Percentiles rank a stretch among this genome's conserved stretches.
These are phyloP conservation scores for Phoebastria nigripes DNA, from an alignment of 2,797 vertebrate species.

Conservation along the genomic window DNA sequence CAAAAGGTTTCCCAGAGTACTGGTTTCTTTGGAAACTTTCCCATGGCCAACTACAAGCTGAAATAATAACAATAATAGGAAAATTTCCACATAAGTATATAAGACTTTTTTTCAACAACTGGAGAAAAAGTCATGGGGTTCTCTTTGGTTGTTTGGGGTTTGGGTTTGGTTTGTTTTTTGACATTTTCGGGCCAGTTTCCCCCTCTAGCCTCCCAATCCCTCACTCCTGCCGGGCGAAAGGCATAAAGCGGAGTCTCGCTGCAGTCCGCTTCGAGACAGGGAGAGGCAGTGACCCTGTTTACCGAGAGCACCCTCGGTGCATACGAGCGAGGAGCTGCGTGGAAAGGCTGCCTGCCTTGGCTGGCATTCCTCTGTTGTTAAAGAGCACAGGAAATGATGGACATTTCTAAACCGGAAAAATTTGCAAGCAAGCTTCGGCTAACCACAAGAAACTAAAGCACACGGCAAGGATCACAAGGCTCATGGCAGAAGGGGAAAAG, in stretches of 20 bases:
- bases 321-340: fast-evolving
- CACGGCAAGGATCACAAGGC: not conserved
- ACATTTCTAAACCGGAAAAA: conserved; percentile 47
- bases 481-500: conserved; percentile 2
- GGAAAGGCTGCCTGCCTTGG: not conserved
- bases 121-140: not conserved
- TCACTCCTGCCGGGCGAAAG: not conserved
- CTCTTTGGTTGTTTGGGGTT: not conserved
- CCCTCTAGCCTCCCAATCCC: not conserved
- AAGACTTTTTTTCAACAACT: not conserved
- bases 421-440: conserved; percentile 3
- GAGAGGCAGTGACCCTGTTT: not conserved
- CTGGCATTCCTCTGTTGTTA: not conserved
- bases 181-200: not conserved
- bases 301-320: fast-evolving
- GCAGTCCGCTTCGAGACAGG: not conserved
- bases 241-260: not conserved
- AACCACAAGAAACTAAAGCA: conserved; percentile 24
- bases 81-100: not conserved
- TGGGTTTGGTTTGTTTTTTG: not conserved
- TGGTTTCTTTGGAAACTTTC: conserved; percentile 42
- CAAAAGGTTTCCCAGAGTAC: conserved; percentile 45
- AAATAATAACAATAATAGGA: conserved; percentile 54
- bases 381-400: conserved; percentile 33
- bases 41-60: conserved; percentile 40